These are phyloP conservation scores for Kradibia gibbosae DNA, from an alignment of 1,140 invertebrate species.

Conservation along the genomic window DNA sequence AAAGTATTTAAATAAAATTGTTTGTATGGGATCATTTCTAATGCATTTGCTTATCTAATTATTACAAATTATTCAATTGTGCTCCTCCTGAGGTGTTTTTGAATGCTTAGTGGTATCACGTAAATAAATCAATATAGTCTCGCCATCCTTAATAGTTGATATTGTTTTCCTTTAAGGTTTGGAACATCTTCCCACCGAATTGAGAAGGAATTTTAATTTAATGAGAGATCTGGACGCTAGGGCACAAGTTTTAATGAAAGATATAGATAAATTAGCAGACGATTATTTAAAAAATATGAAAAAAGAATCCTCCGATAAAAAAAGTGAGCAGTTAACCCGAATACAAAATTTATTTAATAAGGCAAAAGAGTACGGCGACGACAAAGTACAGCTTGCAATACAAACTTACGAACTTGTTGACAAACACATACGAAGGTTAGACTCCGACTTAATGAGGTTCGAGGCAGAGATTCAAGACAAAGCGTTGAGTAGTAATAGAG, in stretches of 20 bases:
- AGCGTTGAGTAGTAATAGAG: constrained; percentile 80
- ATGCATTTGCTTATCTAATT: too few relatives aligned
- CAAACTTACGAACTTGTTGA: constrained; percentile 99
- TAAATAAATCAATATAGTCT: too few relatives aligned
- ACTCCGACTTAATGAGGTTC: constrained; percentile 95
- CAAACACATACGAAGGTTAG: constrained; percentile 95
- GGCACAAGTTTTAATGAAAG: constrained; percentile 90
- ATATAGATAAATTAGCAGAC: constrained; percentile 90
- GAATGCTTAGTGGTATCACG: too few relatives aligned
- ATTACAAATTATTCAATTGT: too few relatives aligned
- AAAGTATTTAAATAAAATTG: too few relatives aligned
- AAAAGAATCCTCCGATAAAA: constrained; percentile 80
- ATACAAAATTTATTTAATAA: constrained; percentile 92
- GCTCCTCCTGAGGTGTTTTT: too few relatives aligned
- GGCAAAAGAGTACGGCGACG: constrained; percentile 94
- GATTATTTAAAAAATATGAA: constrained; percentile 84
- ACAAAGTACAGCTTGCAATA: constrained; percentile 97
- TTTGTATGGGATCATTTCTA: too few relatives aligned
- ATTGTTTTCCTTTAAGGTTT: constrained; percentile 77
- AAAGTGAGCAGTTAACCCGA: constrained; percentile 86
- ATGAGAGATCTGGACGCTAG: constrained; percentile 95
- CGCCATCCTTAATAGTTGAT: too few relatives aligned
- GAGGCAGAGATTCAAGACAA: constrained; percentile 98
- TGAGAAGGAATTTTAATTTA: constrained; percentile 95
- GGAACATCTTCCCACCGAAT: constrained; percentile 93